These are phyloP conservation scores for Oeneis ivallda DNA, from an alignment of 2,888 invertebrate species.

Conservation along the genomic window DNA sequence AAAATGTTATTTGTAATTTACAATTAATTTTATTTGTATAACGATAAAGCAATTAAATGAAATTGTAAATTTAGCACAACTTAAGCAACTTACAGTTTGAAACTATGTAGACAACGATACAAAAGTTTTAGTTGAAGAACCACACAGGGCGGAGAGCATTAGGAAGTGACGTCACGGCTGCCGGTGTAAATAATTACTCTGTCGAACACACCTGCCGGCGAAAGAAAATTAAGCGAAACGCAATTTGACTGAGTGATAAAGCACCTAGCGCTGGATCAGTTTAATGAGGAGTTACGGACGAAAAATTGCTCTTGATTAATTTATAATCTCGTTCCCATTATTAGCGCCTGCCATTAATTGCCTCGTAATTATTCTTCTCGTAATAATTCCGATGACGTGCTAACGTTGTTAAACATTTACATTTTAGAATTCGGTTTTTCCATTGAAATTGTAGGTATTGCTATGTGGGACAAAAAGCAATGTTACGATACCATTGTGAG, in stretches of 20 bases:
- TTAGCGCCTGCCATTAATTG: conserved; percentile 56
- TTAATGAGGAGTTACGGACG: conserved; percentile 77
- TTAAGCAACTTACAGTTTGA: conserved; percentile 56
- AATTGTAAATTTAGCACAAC: conserved; percentile 50
- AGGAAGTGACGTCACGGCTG: conserved; percentile 71
- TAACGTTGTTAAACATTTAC: conserved; percentile 41
- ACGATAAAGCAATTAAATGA: conserved; percentile 22
- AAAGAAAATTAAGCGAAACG: conserved; percentile 82
- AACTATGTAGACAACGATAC: conserved; percentile 68
- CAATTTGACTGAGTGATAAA: conserved; percentile 82
- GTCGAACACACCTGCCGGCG: conserved; percentile 81
- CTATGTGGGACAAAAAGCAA: conserved; percentile 21
- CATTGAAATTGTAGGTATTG: neutral
- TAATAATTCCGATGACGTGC: conserved; percentile 46
- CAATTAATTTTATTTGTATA: no score
- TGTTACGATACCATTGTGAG: conserved; percentile 54
- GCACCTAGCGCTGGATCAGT: conserved; percentile 75
- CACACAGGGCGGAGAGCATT: conserved; percentile 48
- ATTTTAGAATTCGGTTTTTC: conserved; percentile 30
- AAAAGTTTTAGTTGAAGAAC: conserved; percentile 60
- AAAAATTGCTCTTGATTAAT: conserved; percentile 73
- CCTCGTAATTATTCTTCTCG: conserved; percentile 52
- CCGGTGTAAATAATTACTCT: conserved; percentile 81
- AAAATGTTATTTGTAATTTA: neutral
- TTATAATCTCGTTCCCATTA: conserved; percentile 64